phyloP scores from a whole-genome alignment of 2,888 invertebrate species.

The Abscondita cerata region DNA sequence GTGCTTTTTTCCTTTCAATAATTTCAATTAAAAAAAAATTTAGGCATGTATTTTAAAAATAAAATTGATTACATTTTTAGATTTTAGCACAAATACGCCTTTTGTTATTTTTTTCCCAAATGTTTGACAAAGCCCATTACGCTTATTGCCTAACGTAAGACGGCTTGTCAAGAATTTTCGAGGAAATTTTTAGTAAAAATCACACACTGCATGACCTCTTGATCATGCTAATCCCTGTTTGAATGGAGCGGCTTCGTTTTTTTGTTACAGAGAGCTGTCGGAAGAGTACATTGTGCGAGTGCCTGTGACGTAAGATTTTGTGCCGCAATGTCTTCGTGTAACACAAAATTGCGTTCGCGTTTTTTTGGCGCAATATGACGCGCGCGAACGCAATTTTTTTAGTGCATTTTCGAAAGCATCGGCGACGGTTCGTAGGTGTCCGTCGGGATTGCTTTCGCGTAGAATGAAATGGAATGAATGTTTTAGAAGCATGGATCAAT shows the following conservation, averaged over 20 bases:
- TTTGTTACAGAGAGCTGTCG: conserved; percentile 68
- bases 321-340: conserved; percentile 40
- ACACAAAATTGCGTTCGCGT: conserved; percentile 26
- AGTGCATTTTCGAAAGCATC: no score
- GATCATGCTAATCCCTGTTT: conserved; percentile 42
- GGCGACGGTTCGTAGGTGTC: not conserved
- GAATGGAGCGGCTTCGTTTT: conserved; percentile 54
- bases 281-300: conserved; percentile 86
- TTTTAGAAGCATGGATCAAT: conserved; percentile 36
- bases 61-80: not conserved
- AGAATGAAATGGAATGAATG: conserved; percentile 31
- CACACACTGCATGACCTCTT: conserved; percentile 30
- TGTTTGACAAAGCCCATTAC: conserved; percentile 2
- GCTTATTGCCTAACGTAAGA: not conserved
- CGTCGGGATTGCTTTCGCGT: conserved; percentile 3
- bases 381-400: not conserved
- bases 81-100: not conserved
- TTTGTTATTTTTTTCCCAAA: conserved; percentile 4
- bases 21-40: not conserved
- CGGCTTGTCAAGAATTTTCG: conserved; percentile 23
- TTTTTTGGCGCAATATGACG: not conserved
- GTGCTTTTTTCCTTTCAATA: conserved; percentile 1
- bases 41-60: not conserved
- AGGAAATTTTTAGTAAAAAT: conserved; percentile 25
- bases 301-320: conserved; percentile 80